Conservation (phyloP, 2,797 vertebrate genomes). For the Periophthalmus magnuspinnatus region DNA sequence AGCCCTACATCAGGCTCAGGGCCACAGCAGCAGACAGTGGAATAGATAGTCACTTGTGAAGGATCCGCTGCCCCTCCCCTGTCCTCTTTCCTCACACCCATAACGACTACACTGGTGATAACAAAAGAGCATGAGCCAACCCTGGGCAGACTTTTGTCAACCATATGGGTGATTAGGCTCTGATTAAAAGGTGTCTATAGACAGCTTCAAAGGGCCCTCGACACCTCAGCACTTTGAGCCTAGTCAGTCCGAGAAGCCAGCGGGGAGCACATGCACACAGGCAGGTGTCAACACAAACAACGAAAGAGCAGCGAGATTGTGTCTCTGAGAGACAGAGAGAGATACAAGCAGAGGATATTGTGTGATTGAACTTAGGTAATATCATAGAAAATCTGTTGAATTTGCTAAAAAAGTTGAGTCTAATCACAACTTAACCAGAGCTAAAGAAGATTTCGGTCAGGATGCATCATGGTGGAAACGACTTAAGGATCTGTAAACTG, state of each 20-base stretch:
- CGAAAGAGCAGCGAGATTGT: constrained; percentile 25
- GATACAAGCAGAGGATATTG: not conserved
- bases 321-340: constrained; percentile 17
- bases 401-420: not conserved
- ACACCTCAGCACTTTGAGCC: constrained; percentile 64
- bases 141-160: constrained; percentile 55
- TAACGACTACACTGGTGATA: constrained; percentile 44
- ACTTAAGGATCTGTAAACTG: too few relatives aligned
- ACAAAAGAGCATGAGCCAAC: constrained; percentile 59
- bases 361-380: not conserved
- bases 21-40: constrained; percentile 26
- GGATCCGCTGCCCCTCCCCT: constrained; percentile 12
- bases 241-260: constrained; percentile 57
- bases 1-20: constrained; percentile 13
- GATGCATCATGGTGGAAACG: not conserved
- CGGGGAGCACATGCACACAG: constrained; percentile 38
- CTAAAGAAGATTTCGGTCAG: not conserved
- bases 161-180: constrained; percentile 71
- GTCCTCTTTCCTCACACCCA: constrained; percentile 16
- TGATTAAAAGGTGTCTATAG: constrained; percentile 68
- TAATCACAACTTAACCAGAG: not conserved
- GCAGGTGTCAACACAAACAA: constrained; percentile 66
- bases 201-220: constrained; percentile 64
- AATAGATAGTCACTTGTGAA: constrained; percentile 19
- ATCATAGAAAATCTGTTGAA: not conserved